These are phyloP conservation scores for Sphenodon punctatus DNA, from an alignment of 2,797 vertebrate species.

Conservation along the genomic window DNA sequence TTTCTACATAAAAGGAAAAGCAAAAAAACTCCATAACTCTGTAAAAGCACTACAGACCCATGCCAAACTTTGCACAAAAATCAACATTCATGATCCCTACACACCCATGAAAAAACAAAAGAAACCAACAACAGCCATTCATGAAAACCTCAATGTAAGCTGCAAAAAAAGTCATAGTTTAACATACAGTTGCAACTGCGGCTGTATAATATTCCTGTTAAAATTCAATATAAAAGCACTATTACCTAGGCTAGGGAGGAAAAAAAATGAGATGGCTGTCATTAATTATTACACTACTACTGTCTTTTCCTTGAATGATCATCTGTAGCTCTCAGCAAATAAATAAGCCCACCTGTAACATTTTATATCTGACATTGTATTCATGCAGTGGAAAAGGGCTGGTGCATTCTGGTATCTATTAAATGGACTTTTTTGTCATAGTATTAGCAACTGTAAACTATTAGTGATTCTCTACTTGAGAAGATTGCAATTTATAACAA, in stretches of 20 bases:
- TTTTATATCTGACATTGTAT: not conserved
- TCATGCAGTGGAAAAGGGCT: not conserved
- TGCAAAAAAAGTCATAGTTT: no score
- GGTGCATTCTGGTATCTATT: not conserved
- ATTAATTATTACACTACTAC: not conserved
- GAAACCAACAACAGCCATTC: no score
- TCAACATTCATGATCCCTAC: no score
- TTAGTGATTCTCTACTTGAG: not conserved
- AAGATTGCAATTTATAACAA: not conserved
- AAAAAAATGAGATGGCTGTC: not conserved
- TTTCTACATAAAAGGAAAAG: no score
- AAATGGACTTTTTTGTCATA: not conserved
- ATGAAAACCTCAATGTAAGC: no score
- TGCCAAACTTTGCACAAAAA: no score
- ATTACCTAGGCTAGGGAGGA: not conserved
- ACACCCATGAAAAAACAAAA: no score
- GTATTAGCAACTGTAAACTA: not conserved
- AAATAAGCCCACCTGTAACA: not conserved
- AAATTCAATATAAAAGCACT: not conserved
- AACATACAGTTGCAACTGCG: no score
- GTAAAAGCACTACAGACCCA: no score
- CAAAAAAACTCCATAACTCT: no score
- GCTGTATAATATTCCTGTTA: no score
- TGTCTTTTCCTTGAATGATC: not conserved
- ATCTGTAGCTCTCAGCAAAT: not conserved